phyloP scores from a whole-genome alignment of 2,888 invertebrate genomes.

The Druceiella hillmani region DNA sequence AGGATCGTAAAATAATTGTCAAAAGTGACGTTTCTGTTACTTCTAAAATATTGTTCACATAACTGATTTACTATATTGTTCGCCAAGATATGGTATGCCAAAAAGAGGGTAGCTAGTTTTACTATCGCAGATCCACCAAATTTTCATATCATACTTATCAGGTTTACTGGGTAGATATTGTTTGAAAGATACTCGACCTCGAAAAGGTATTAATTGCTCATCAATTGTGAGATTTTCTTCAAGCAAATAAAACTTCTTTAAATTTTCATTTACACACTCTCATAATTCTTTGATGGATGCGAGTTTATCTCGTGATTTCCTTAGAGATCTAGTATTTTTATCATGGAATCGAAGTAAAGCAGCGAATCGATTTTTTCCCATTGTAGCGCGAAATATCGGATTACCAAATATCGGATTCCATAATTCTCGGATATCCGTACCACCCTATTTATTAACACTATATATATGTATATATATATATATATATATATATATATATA shows the following conservation, averaged over 20 bases:
- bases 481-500: no score
- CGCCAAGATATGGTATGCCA: no score
- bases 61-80: no score
- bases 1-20: neutral
- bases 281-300: slow-evolving; percentile 6
- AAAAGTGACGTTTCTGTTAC: no score
- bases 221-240: slow-evolving; percentile 6
- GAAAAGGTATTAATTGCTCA: no score
- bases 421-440: slow-evolving; percentile 3
- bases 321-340: slow-evolving; percentile 7
- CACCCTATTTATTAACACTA: slow-evolving; percentile 4
- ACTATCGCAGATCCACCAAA: no score
- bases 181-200: no score
- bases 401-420: slow-evolving; percentile 6
- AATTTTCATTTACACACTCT: slow-evolving; percentile 2
- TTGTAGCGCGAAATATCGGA: slow-evolving; percentile 7
- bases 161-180: no score
- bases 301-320: slow-evolving; percentile 4
- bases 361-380: slow-evolving; percentile 7
- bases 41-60: no score
- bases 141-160: no score
- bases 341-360: slow-evolving; percentile 5
- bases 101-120: no score
- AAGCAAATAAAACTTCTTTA: slow-evolving; percentile 2
- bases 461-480: no score